Evolutionary conservation across 2,113 vertebrate species (phyloP).

Genomic region (Coptodon rendalli): DNA sequence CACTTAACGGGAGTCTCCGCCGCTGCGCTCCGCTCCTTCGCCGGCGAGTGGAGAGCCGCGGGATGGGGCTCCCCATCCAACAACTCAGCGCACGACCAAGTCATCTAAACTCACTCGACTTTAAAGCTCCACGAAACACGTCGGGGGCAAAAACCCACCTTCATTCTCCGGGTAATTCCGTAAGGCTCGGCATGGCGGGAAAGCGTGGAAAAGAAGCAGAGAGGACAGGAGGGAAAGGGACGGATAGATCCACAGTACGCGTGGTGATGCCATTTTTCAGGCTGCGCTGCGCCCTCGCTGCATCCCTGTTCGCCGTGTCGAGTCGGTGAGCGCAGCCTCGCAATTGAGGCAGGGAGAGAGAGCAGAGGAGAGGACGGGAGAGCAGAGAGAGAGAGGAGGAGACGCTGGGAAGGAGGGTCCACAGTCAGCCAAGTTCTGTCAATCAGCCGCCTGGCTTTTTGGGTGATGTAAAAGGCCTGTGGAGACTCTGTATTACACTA

Average conservation of each 20-base stretch:
- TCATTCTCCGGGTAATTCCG: constrained; percentile 80
- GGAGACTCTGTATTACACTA: neutral
- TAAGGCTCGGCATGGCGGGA: constrained; percentile 56
- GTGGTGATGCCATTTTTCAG: constrained; percentile 76
- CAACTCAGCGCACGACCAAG: neutral
- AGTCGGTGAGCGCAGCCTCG: constrained; percentile 66
- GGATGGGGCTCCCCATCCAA: constrained; percentile 10
- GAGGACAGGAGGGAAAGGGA: constrained; percentile 46
- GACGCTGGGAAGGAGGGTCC: constrained; percentile 64
- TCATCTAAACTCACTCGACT: neutral
- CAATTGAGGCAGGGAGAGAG: constrained; percentile 46
- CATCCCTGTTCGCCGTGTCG: constrained; percentile 71
- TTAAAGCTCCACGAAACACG: neutral
- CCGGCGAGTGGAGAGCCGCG: constrained; percentile 10
- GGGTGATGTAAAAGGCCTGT: constrained; percentile 7
- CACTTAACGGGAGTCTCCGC: constrained; percentile 43
- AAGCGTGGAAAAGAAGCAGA: constrained; percentile 53
- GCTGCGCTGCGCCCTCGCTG: constrained; percentile 75
- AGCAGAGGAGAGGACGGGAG: neutral
- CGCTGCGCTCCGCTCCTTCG: neutral
- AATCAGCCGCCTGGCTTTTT: constrained; percentile 48
- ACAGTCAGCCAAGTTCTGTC: constrained; percentile 58
- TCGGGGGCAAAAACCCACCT: constrained; percentile 59
- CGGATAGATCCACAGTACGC: constrained; percentile 75
- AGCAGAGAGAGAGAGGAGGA: constrained; percentile 22